Evolutionary conservation across 1,140 invertebrate species (phyloP).

Genomic region (Drosophila lacertosa): DNA sequence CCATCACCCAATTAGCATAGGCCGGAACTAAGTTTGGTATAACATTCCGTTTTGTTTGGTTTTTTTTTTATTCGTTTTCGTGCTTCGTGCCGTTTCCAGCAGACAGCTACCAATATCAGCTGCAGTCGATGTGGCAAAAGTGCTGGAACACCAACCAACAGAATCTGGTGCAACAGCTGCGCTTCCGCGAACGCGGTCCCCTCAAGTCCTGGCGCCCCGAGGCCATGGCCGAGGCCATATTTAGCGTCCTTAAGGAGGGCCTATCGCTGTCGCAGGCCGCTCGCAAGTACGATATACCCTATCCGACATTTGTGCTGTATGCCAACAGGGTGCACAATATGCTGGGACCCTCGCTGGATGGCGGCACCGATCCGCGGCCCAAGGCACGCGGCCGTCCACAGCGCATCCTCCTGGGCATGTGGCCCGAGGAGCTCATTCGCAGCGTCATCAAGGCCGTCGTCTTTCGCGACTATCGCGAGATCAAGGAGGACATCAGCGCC

Average conservation of each 20-base stretch:
- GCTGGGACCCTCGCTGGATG: slow-evolving; percentile 94
- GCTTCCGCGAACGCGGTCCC: slow-evolving; percentile 95
- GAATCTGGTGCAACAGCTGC: slow-evolving; percentile 92
- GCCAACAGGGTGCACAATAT: slow-evolving; percentile 97
- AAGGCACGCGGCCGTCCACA: slow-evolving; percentile 95
- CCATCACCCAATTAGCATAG: slow-evolving; percentile 44
- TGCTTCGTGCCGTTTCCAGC: slow-evolving; percentile 85
- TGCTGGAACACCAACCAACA: slow-evolving; percentile 95
- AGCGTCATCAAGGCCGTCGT: slow-evolving; percentile 95
- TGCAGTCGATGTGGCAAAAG: slow-evolving; percentile 97
- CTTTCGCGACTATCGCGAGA: slow-evolving; percentile 91
- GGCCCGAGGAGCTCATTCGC: slow-evolving; percentile 96
- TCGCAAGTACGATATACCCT: slow-evolving; percentile 96
- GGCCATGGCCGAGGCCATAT: slow-evolving; percentile 97
- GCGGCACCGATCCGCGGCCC: slow-evolving; percentile 93
- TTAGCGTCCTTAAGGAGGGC: slow-evolving; percentile 95
- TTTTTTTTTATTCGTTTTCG: slow-evolving; percentile 15
- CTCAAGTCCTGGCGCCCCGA: slow-evolving; percentile 96
- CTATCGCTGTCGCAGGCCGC: slow-evolving; percentile 94
- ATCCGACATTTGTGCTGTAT: slow-evolving; percentile 97
- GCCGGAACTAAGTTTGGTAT: slow-evolving; percentile 37
- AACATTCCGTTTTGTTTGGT: slow-evolving; percentile 24
- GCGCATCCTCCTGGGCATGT: slow-evolving; percentile 93
- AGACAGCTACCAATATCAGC: slow-evolving; percentile 97
- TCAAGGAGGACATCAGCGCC: slow-evolving; percentile 87